Percentiles rank a stretch among this genome's conserved stretches.
Evolutionary conservation across 2,888 invertebrate species (phyloP).

Genomic region (Cheilosia urbana): DNA sequence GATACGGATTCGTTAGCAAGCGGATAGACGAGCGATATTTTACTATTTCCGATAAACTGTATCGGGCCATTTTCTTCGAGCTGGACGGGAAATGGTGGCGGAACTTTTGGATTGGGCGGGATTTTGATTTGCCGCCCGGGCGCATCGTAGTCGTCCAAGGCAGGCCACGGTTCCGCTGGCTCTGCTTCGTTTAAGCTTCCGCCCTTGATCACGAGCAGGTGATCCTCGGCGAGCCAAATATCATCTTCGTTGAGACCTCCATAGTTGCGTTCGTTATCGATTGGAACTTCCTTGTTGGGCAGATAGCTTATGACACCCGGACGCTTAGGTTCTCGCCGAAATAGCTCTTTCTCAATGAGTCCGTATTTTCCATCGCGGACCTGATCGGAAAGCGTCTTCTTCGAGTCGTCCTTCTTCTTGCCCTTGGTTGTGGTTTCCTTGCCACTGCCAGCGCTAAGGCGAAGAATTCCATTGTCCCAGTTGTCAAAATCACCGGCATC

Average conservation of each 20-base stretch:
- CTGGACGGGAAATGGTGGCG: slow-evolving; percentile 97
- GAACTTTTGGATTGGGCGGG: slow-evolving; percentile 91
- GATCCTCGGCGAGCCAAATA: slow-evolving; percentile 95
- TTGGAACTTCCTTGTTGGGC: slow-evolving; percentile 91
- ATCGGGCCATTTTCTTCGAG: slow-evolving; percentile 93
- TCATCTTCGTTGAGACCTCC: slow-evolving; percentile 93
- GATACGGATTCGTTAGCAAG: slow-evolving; percentile 89
- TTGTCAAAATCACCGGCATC: slow-evolving; percentile 83
- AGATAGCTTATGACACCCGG: slow-evolving; percentile 93
- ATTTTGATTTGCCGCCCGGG: slow-evolving; percentile 93
- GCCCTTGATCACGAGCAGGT: slow-evolving; percentile 92
- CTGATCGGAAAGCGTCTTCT: slow-evolving; percentile 94
- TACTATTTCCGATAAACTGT: slow-evolving; percentile 92
- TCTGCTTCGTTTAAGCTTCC: slow-evolving; percentile 86
- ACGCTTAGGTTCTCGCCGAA: slow-evolving; percentile 88
- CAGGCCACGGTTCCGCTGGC: slow-evolving; percentile 88
- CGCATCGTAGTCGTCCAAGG: slow-evolving; percentile 93
- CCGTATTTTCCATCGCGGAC: slow-evolving; percentile 96
- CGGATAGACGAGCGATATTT: slow-evolving; percentile 85
- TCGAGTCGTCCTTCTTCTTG: slow-evolving; percentile 87
- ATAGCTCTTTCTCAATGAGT: slow-evolving; percentile 93
- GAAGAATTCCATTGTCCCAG: slow-evolving; percentile 88
- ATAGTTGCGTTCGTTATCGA: slow-evolving; percentile 91
- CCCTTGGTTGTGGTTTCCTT: slow-evolving; percentile 84
- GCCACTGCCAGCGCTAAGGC: slow-evolving; percentile 89